Percentiles rank a stretch among this genome's conserved stretches.
Evolutionary conservation across 2,888 invertebrate species (phyloP).

Genomic region (Galeopsomyia nigrocyanea): DNA sequence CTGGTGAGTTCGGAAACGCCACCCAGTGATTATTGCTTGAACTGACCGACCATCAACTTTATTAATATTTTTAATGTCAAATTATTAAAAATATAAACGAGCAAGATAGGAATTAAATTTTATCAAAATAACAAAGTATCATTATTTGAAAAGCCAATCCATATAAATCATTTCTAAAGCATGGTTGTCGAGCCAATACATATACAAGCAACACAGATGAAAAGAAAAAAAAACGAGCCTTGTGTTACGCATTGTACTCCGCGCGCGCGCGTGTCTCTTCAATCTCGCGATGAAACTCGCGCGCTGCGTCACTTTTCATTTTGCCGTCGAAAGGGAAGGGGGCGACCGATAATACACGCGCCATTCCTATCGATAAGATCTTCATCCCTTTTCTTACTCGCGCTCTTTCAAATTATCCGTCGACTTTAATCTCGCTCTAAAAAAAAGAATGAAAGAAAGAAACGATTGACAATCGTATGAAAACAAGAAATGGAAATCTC

Average conservation of each 20-base stretch:
- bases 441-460: no score
- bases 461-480: slow-evolving; percentile 18
- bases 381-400: slow-evolving; percentile 26
- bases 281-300: slow-evolving; percentile 45
- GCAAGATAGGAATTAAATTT: slow-evolving; percentile 26
- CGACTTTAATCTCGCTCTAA: no score
- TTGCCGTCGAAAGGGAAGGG: slow-evolving; percentile 3
- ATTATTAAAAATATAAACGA: no score
- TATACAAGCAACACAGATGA: slow-evolving; percentile 11
- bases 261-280: slow-evolving; percentile 33
- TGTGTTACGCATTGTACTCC: slow-evolving; percentile 27
- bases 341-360: not conserved
- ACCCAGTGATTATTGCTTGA: no score
- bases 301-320: slow-evolving; percentile 42
- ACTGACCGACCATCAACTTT: no score
- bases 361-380: slow-evolving; percentile 12
- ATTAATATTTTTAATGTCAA: no score
- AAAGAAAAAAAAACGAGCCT: no score
- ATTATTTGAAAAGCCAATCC: slow-evolving; percentile 39
- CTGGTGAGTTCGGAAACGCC: no score
- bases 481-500: slow-evolving; percentile 24
- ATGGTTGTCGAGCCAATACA: slow-evolving; percentile 17
- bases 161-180: slow-evolving; percentile 5
- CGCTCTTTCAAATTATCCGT: slow-evolving; percentile 8
- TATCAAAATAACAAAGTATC: slow-evolving; percentile 45